Base-by-base conservation (phyloP, 2,888 invertebrate species). In the Orthonevra nobilis region DNA sequence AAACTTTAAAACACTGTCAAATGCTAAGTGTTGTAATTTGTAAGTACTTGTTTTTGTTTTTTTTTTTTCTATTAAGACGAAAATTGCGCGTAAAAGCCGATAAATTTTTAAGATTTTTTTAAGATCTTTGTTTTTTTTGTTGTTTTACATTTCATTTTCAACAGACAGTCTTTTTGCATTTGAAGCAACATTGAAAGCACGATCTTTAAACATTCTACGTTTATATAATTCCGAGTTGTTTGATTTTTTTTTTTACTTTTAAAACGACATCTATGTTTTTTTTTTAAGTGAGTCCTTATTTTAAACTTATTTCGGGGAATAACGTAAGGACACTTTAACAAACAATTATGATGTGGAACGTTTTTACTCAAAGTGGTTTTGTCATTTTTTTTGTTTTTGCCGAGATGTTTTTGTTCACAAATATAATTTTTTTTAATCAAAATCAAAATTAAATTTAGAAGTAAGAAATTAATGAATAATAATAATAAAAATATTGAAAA, bases 151-250 rank as follows among this genome's bases (percentile, higher is more conserved):
- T 52, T 44, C 66, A 42, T 79, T 23, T 60, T 60, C 30, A 68
- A 48, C 68, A 56, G 61, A 68, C 79, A 77, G 77, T 77, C 61
- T 79, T 73, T 50, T 68, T 56, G 73, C 79, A 19, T 61, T 73
- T 44, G 73, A 73, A 73, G 79, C 73, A 50, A 79, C 66, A 73
- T 61, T 68, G 10, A 79, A 68, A 72, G 70, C 64, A 44, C 60
- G 30, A 48, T 58, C 30, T 48, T 58, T 3, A 30, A 23, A 12
- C 48, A 40, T 54, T 17, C 15, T 19, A 32, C 28, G 23, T 15
- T 40, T 4, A 32, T 3, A 48, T 28, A 28, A 23, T 23, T 23
- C 5, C 5, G 23, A 23, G 23, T 23, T 23, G 6, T 52, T 30
- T 26, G 19, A 19, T 3, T 30, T 66, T 52, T 26, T 40, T 42